Conservation (phyloP, 2,888 invertebrate species). For the Asteroscopus sphinx region DNA sequence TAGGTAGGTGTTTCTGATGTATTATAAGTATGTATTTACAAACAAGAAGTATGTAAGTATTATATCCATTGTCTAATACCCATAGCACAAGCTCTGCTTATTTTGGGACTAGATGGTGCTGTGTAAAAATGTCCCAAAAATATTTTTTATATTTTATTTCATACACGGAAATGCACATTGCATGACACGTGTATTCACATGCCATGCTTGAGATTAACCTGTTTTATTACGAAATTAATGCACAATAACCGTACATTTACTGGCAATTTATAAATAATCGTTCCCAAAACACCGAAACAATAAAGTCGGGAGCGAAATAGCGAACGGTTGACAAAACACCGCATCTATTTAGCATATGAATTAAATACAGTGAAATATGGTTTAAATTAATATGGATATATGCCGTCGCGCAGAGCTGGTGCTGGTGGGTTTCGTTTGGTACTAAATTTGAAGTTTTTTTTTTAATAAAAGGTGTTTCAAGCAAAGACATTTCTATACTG, state of each 20-base stretch:
- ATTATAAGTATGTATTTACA: no score
- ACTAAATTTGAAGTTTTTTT: constrained; percentile 25
- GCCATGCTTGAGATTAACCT: constrained; percentile 17
- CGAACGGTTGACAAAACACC: constrained; percentile 87
- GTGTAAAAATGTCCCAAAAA: no score
- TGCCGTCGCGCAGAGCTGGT: constrained; percentile 77
- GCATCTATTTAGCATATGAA: constrained; percentile 94
- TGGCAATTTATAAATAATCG: constrained; percentile 61
- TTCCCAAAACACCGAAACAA: constrained; percentile 62
- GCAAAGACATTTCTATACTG: no score
- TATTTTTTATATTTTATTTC: no score
- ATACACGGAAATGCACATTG: neutral
- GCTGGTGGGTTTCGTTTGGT: constrained; percentile 62
- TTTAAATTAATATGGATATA: constrained; percentile 93
- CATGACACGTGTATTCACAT: neutral
- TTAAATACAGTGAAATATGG: constrained; percentile 95
- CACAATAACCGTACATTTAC: constrained; percentile 37
- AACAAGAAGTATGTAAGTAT: no score
- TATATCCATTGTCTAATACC: no score
- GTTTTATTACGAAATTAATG: constrained; percentile 17
- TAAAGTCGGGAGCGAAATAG: constrained; percentile 69
- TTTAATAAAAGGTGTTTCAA: no score
- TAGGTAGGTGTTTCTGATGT: no score
- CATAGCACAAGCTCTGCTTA: no score
- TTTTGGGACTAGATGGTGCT: no score